phyloP scores from a whole-genome alignment of 1,140 invertebrate genomes.

The Hesperophylax magnus region DNA sequence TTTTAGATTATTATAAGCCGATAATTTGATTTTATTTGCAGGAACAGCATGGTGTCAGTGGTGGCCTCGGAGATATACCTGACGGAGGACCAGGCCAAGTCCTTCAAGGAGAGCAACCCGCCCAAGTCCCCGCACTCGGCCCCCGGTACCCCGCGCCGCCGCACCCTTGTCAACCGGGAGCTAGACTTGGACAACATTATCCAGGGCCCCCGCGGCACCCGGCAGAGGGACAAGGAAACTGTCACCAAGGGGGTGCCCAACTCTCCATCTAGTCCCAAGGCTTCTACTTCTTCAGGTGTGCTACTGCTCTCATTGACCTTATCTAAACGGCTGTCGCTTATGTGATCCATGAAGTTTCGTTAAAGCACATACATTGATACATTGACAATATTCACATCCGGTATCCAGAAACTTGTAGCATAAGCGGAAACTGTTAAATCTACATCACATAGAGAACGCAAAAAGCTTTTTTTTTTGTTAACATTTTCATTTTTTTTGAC shows the following conservation, averaged over 20 bases:
- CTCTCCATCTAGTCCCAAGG: slow-evolving; percentile 67
- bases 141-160: slow-evolving; percentile 63
- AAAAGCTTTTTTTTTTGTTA: no score
- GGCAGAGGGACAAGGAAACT: slow-evolving; percentile 62
- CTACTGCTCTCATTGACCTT: no score
- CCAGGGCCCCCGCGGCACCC: slow-evolving; percentile 60
- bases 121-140: slow-evolving; percentile 60
- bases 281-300: slow-evolving; percentile 62
- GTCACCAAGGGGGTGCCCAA: slow-evolving; percentile 62
- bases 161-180: slow-evolving; percentile 62
- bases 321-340: no score
- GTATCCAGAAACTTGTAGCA: no score
- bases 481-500: no score
- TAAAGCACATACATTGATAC: no score
- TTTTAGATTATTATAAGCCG: no score
- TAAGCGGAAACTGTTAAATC: no score
- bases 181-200: slow-evolving; percentile 68
- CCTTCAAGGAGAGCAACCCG: slow-evolving; percentile 62
- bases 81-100: slow-evolving; percentile 68
- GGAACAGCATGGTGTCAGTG: slow-evolving; percentile 66
- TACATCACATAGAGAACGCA: no score
- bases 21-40: slow-evolving; percentile 47
- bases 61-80: slow-evolving; percentile 68
- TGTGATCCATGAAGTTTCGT: no score
- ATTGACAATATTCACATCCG: no score